Percentiles rank a stretch among this genome's conserved stretches.
Conservation (phyloP, 2,113 vertebrate genomes). For the Osmerus eperlanus region DNA sequence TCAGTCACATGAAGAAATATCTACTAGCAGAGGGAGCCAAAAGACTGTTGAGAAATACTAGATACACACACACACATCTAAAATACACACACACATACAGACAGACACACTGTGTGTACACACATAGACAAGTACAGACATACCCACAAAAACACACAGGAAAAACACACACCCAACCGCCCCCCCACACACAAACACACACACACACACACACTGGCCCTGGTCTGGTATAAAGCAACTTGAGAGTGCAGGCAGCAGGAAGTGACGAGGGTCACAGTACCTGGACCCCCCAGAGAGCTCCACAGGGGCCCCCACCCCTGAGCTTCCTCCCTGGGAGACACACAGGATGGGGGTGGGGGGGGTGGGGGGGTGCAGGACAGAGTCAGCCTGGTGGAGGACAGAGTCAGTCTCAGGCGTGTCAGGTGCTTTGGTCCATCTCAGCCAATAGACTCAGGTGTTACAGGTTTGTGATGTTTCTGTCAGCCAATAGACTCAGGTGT, state of each 20-base stretch:
- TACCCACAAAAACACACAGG: constrained; percentile 9
- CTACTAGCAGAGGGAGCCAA: too few relatives aligned
- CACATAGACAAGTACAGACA: constrained; percentile 17
- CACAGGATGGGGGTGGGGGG: too few relatives aligned
- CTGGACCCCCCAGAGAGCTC: too few relatives aligned
- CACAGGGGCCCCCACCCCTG: too few relatives aligned
- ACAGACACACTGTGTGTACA: constrained; percentile 3
- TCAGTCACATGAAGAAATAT: background rate
- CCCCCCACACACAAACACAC: background rate
- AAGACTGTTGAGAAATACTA: too few relatives aligned
- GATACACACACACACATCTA: too few relatives aligned
- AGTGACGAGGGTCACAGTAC: too few relatives aligned
- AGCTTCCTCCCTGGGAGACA: too few relatives aligned
- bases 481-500: constrained; percentile 25
- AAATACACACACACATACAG: constrained; percentile 6
- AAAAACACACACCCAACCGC: background rate
- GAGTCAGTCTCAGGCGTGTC: constrained; percentile 25
- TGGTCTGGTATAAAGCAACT: constrained; percentile 12
- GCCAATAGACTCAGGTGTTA: constrained; percentile 30
- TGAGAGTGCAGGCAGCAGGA: constrained; percentile 17
- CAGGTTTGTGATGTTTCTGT: constrained; percentile 24
- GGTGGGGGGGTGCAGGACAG: too few relatives aligned
- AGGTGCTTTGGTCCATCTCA: constrained; percentile 20
- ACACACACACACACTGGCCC: constrained; percentile 7
- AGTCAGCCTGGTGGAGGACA: too few relatives aligned